Percentiles rank a stretch among this genome's conserved stretches.
Conservation (phyloP, 1,140 invertebrate species). For the Protaetia brevitarsis region DNA sequence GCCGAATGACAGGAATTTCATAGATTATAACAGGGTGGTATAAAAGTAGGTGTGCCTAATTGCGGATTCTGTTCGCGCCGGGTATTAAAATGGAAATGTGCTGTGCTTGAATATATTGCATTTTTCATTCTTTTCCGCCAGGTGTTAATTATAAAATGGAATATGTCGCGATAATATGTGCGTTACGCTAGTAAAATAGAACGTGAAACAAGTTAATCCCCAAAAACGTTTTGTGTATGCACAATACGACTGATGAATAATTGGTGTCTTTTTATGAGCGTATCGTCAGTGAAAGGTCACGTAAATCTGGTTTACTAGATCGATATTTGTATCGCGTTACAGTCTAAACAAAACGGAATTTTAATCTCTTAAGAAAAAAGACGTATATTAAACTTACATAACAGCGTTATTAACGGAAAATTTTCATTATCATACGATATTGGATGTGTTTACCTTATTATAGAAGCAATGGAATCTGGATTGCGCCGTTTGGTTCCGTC, state of each 20-base stretch:
- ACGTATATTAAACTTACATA: too few relatives aligned
- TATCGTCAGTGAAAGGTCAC: background rate
- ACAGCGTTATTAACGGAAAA: background rate
- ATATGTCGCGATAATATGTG: too few relatives aligned
- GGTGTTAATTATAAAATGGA: too few relatives aligned
- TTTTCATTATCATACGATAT: background rate
- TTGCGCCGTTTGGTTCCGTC: conserved; percentile 78
- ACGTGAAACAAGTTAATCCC: background rate
- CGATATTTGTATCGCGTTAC: background rate
- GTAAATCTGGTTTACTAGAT: conserved; percentile 2
- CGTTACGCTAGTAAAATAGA: too few relatives aligned
- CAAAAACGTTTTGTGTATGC: background rate
- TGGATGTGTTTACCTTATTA: conserved; percentile 41
- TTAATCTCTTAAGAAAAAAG: background rate
- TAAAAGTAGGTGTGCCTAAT: background rate
- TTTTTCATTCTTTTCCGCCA: background rate
- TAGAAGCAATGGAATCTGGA: conserved; percentile 84
- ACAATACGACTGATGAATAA: too few relatives aligned
- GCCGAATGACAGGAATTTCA: background rate
- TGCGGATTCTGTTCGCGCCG: background rate
- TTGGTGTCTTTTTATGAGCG: too few relatives aligned
- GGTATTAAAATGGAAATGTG: background rate
- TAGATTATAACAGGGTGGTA: background rate
- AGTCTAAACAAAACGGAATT: background rate
- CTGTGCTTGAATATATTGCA: too few relatives aligned